Base-by-base conservation (phyloP, 2,888 invertebrate species). In the Diaperis boleti region DNA sequence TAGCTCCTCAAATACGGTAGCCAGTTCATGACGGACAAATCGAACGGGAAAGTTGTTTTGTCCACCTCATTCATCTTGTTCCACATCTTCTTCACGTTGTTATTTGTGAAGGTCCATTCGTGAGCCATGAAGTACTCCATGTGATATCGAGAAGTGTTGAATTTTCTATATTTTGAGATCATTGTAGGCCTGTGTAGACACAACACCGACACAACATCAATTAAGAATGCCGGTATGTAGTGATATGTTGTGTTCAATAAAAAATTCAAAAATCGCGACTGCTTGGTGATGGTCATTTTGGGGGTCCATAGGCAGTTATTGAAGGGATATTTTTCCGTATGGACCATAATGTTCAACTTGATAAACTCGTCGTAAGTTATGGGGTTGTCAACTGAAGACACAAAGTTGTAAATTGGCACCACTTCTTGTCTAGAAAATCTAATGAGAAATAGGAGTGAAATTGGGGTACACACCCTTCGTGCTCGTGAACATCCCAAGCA, bases 331-430 rank as follows among this genome's bases (percentile, higher is more conserved):
- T 20, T 7, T 17, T 15, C 10, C 1, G 17, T 10, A 8, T 42
- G 41, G 2, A 33, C 33, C 41, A 42, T 39, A 5, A 15, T 15
- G 39, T 39, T 39, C 13, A 33, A 13, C n/a, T 33, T 33, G 33
- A 33, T 33, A 71, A 92, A 92, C 39, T 90, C 85, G 0, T 84
- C 85, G 96, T 96, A 98, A 0, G 88, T 89, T 39, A 96, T 82
- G 0, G 89, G 88, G 75, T 95, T 94, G 64, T 92, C 87, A 1
- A 85, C 84, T 0, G 93, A 92, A 0, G 95, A 92, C 1, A 95
- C 92, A 78, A 89, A 94, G 82, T 96, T 96, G 83, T 92, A 96
- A 39, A 96, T 88, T 0, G 88, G 84, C 3, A 54, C 17, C 13
- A 42, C 14, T 1, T 41, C 11, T 17, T 15, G 50, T 20, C 50